These are phyloP conservation scores for Protaetia brevitarsis DNA, from an alignment of 1,140 invertebrate genomes.

Conservation along the genomic window DNA sequence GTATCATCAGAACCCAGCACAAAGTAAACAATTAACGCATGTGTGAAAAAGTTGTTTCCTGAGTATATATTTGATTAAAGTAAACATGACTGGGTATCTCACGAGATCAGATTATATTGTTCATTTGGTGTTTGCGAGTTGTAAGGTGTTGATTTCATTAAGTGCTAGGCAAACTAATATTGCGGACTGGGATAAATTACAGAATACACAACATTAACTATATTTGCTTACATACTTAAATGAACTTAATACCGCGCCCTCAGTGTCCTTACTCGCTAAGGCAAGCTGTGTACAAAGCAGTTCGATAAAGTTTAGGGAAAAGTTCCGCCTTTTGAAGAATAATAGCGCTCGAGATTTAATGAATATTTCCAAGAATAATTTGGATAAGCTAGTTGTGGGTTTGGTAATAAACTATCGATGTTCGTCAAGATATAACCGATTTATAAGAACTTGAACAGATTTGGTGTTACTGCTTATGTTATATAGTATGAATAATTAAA, in stretches of 20 bases:
- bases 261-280: too few species aligned
- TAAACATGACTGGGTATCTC: constrained; percentile 3
- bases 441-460: too few species aligned
- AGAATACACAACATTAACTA: constrained; percentile 38
- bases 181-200: constrained; percentile 35
- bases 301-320: too few species aligned
- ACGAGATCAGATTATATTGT: constrained; percentile 24
- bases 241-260: constrained; percentile 29
- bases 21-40: constrained; percentile 15
- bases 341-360: too few species aligned
- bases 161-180: constrained; percentile 40
- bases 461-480: too few species aligned
- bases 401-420: too few species aligned
- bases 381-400: too few species aligned
- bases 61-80: constrained; percentile 14
- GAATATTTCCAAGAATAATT: too few species aligned
- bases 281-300: too few species aligned
- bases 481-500: too few species aligned
- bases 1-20: background rate
- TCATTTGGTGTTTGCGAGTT: constrained; percentile 27
- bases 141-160: constrained; percentile 40
- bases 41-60: background rate
- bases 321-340: too few species aligned
- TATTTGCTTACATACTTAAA: constrained; percentile 35
- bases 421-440: too few species aligned